Evolutionary conservation across 2,888 invertebrate genomes (phyloP).

Genomic region (Tenthredo scrophulariae): DNA sequence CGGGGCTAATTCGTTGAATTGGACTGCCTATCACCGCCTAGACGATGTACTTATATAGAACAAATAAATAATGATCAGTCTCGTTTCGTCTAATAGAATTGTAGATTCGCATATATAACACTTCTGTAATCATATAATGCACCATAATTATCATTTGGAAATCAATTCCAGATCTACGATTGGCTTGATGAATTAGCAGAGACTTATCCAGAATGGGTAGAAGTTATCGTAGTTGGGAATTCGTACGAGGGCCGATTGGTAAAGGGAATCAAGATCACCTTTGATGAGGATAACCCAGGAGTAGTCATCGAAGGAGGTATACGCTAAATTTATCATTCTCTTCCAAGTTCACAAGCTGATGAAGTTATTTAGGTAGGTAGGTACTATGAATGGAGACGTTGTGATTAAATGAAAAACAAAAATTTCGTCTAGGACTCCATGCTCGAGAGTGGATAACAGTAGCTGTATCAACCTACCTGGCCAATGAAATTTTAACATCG

Average conservation of each 20-base stretch:
- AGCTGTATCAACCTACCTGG: conserved; percentile 81
- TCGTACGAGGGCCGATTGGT: conserved; percentile 82
- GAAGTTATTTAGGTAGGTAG: background rate
- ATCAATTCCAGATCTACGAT: conserved; percentile 77
- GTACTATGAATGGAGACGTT: background rate
- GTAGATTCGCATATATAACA: background rate
- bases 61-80: background rate
- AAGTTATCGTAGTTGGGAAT: conserved; percentile 74
- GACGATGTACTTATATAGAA: conserved; percentile 10
- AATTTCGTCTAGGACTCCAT: conserved; percentile 77
- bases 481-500: conserved; percentile 81
- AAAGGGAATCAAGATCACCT: conserved; percentile 79
- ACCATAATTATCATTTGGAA: conserved; percentile 52
- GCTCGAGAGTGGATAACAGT: conserved; percentile 87
- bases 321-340: background rate
- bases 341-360: background rate
- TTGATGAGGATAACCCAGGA: conserved; percentile 77
- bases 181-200: conserved; percentile 80
- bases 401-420: background rate
- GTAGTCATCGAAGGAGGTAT: conserved; percentile 80
- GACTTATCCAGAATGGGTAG: conserved; percentile 76
- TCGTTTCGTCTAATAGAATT: background rate
- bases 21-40: conserved; percentile 48
- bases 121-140: background rate
- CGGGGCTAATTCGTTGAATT: background rate